These are phyloP conservation scores for Bradypodion pumilum DNA, from an alignment of 2,797 vertebrate genomes.

Conservation along the genomic window DNA sequence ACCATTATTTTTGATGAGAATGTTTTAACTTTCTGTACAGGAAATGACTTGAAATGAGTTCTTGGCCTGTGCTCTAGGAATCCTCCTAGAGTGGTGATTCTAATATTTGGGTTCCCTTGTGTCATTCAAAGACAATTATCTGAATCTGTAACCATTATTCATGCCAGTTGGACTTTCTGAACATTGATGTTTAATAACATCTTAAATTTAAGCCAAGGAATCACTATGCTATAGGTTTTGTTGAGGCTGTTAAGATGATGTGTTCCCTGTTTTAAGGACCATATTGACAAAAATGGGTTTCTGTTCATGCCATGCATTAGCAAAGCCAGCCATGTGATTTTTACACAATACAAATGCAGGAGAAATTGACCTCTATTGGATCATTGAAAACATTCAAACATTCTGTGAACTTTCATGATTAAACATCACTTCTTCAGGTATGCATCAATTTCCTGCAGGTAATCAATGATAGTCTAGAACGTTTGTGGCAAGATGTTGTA, in stretches of 20 bases:
- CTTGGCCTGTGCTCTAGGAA: background rate
- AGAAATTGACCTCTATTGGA: too few relatives aligned
- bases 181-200: background rate
- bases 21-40: background rate
- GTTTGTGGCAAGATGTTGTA: too few relatives aligned
- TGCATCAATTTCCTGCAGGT: too few relatives aligned
- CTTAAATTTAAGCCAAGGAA: background rate
- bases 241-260: background rate
- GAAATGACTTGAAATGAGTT: background rate
- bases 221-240: background rate
- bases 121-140: too few relatives aligned
- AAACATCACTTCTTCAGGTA: too few relatives aligned
- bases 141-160: background rate
- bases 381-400: too few relatives aligned
- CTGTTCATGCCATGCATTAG: background rate
- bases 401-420: too few relatives aligned
- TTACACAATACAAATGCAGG: too few relatives aligned
- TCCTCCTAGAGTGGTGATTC: background rate
- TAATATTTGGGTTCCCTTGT: background rate
- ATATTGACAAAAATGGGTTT: background rate
- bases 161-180: background rate
- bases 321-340: background rate
- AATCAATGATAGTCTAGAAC: too few relatives aligned
- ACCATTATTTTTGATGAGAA: background rate
- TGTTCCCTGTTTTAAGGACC: background rate